phyloP scores from a whole-genome alignment of 1,140 invertebrate genomes.

The Sogatella furcifera region DNA sequence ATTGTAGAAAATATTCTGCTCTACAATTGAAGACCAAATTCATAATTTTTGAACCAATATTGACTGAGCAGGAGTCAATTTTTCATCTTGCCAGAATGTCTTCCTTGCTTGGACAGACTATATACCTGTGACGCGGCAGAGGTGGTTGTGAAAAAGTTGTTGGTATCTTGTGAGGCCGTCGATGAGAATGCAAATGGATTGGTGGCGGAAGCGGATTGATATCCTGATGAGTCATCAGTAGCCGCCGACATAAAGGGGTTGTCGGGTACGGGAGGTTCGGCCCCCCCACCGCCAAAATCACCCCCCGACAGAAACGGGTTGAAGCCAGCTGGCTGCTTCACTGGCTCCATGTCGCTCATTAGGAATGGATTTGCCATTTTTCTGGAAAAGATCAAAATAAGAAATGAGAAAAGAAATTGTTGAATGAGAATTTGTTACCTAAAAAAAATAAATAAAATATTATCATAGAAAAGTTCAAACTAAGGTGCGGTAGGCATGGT shows the following conservation, averaged over 20 bases:
- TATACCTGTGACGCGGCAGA: no score
- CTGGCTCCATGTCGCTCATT: conserved; percentile 45
- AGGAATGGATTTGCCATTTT: conserved; percentile 57
- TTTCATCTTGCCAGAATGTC: no score
- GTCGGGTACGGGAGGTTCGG: conserved; percentile 33
- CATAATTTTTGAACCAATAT: no score
- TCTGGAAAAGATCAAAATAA: not conserved
- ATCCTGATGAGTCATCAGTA: conserved; percentile 11
- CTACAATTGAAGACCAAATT: no score
- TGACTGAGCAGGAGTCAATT: no score
- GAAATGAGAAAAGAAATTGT: not conserved
- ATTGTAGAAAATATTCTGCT: no score
- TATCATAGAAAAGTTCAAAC: no score
- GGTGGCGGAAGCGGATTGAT: conserved; percentile 23
- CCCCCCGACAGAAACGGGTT: conserved; percentile 64
- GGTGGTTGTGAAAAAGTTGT: conserved; percentile 16
- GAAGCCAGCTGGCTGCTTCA: conserved; percentile 35
- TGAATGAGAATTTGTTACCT: no score
- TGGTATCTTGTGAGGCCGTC: conserved; percentile 30
- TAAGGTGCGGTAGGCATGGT: no score
- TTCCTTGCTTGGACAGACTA: no score
- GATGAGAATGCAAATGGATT: conserved; percentile 49
- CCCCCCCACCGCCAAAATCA: conserved; percentile 25
- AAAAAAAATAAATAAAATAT: no score
- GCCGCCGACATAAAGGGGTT: conserved; percentile 43